Base-by-base conservation (phyloP, 2,113 vertebrate genomes). In the Corynorhinus townsendii region DNA sequence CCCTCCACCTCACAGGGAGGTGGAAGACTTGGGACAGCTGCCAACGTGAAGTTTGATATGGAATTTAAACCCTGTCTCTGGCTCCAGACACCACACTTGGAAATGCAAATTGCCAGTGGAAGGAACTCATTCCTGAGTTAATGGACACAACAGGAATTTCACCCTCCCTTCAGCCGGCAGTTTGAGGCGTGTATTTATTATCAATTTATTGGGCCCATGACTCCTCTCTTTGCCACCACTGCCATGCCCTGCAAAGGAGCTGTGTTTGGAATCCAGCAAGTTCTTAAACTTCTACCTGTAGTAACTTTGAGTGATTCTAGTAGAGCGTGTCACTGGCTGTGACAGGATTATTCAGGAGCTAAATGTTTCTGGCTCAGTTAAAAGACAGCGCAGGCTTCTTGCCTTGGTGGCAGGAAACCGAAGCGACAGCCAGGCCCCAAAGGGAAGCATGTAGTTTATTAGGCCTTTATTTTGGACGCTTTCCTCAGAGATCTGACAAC, bases 11-110 rank as follows among this genome's bases (percentile, higher is more conserved):
- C 11, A 17, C 33, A 26, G 43, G 40, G 12, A 2, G n/a, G 7
- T 81, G 15, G 19, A 56, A 82, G 45, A 66, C 33, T 22, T 19
- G 62, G 54, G 73, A 66, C 77, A 92, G 80, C 89, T 96, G 81
- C 80, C 83, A 71, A 86, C 59, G 20, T 94, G 87, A 91, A 59
- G n/a, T 96, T 86, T 93, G 93, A 68, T 75, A 30, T 59, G 52
- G 24, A 84, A 62, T 95, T 96, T 91, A 96, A 94, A 89, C 94
- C 59, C 90, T 47, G 33, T 85, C 90, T 83, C 6, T 22, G 52
- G 86, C 54, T 94, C 1, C 12, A 82, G 80, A 86, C 17, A 49
- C 40, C 0, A 0, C 1, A 8, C 45, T n/a, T 86, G 45, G n/a
- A 92, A 79, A 93, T 95, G 81, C 73, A 95, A 72, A 91, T 35